These are phyloP conservation scores for Hofmannophila pseudospretella DNA, from an alignment of 2,888 invertebrate genomes.

Conservation along the genomic window DNA sequence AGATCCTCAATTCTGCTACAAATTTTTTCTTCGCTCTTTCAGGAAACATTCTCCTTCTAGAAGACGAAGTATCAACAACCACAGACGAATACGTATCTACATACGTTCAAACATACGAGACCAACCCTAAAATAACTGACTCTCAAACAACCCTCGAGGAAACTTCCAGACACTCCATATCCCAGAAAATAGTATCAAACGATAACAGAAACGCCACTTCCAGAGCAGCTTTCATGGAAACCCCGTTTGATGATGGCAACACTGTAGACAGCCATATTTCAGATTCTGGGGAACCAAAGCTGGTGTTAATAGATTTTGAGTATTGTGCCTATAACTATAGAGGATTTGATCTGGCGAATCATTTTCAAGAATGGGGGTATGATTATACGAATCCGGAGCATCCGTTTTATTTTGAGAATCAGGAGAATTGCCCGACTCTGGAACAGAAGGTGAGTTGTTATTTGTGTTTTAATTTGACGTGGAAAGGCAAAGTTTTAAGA, in stretches of 20 bases:
- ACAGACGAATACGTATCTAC: constrained; percentile 29
- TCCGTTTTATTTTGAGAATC: constrained; percentile 86
- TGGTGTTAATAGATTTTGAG: constrained; percentile 94
- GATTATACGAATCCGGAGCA: constrained; percentile 88
- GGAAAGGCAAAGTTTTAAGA: background rate
- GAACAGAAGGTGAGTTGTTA: constrained; percentile 84
- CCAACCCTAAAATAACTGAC: no score
- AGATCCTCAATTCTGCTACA: no score
- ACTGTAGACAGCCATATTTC: constrained; percentile 58
- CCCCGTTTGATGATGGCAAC: constrained; percentile 42
- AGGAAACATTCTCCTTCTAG: constrained; percentile 77
- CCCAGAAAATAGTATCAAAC: constrained; percentile 19
- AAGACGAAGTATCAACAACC: constrained; percentile 32
- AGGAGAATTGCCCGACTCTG: constrained; percentile 83
- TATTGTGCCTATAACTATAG: constrained; percentile 93
- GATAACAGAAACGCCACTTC: background rate
- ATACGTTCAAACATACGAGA: constrained; percentile 33
- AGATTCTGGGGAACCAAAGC: constrained; percentile 74
- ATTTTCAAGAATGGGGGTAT: constrained; percentile 94
- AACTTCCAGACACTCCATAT: background rate
- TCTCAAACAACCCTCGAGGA: constrained; percentile 10
- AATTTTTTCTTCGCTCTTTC: no score
- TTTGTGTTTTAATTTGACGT: background rate
- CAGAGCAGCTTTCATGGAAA: constrained; percentile 9
- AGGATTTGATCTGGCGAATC: constrained; percentile 96